Conservation (phyloP, 2,888 invertebrate genomes). For the Ormia ochracea region DNA sequence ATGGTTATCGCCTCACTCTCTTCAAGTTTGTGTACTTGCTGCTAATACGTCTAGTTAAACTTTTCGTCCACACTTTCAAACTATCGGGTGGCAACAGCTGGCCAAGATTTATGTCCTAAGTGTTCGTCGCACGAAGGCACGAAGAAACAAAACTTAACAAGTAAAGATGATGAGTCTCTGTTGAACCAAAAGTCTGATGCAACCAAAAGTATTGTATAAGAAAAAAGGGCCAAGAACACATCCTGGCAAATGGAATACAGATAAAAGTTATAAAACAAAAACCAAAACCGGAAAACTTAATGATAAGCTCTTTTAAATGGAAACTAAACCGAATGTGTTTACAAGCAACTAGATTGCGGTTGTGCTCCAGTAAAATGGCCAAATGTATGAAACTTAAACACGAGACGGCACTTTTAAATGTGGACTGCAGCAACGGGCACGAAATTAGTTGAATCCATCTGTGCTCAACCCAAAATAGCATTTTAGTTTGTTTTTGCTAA, state of each 20-base stretch:
- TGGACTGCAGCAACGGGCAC: not conserved
- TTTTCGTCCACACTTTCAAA: not conserved
- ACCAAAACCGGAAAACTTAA: slow-evolving; percentile 51
- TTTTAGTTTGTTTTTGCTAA: not conserved
- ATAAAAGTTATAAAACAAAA: slow-evolving; percentile 4
- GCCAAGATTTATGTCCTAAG: slow-evolving; percentile 10
- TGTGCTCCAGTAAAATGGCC: not conserved
- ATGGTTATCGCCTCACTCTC: slow-evolving; percentile 1
- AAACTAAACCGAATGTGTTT: slow-evolving; percentile 53
- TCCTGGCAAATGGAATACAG: slow-evolving; percentile 10
- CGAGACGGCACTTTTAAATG: not conserved
- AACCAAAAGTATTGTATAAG: no score
- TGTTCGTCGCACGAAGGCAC: not conserved
- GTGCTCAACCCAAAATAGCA: not conserved
- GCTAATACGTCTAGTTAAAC: not conserved
- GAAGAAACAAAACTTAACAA: slow-evolving; percentile 21
- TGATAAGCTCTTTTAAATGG: slow-evolving; percentile 54
- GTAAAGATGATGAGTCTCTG: slow-evolving; percentile 47
- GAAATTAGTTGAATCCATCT: not conserved
- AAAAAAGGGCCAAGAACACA: not conserved
- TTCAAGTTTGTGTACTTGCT: not conserved
- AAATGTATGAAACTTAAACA: not conserved
- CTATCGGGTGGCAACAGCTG: slow-evolving; percentile 4
- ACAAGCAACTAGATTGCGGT: slow-evolving; percentile 15
- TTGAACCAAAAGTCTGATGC: not conserved